Conservation (phyloP, 2,113 vertebrate species). For the Machaerirhynchus nigripectus region DNA sequence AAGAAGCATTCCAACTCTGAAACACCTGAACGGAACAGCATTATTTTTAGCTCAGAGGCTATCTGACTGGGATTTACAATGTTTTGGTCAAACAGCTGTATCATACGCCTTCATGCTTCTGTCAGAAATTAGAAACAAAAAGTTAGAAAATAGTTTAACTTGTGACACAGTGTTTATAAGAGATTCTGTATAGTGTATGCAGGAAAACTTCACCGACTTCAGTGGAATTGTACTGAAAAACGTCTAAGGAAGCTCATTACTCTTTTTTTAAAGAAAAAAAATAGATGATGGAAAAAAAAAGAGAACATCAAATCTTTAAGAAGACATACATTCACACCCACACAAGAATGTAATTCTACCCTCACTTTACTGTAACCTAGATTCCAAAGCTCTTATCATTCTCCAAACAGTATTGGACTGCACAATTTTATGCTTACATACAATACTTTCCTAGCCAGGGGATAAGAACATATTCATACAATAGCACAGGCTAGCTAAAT, state of each 20-base stretch:
- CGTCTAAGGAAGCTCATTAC: not conserved
- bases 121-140: not conserved
- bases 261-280: not conserved
- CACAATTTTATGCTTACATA: not conserved
- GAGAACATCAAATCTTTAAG: not conserved
- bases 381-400: constrained; percentile 25
- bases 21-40: not conserved
- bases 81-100: not conserved
- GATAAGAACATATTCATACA: not conserved
- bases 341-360: not conserved
- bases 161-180: not conserved
- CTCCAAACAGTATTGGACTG: not conserved
- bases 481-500: not conserved
- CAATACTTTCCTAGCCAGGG: not conserved
- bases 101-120: not conserved
- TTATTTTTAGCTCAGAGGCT: constrained; percentile 18
- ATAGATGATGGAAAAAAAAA: rapidly evolving
- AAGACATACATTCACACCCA: constrained; percentile 8
- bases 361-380: constrained; percentile 31
- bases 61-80: not conserved
- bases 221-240: not conserved
- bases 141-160: not conserved
- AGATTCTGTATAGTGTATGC: not conserved
- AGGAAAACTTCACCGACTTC: not conserved
- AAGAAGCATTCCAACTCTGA: not conserved